These are phyloP conservation scores for Rhodeus uyekii DNA, from an alignment of 2,797 vertebrate genomes.

Conservation along the genomic window DNA sequence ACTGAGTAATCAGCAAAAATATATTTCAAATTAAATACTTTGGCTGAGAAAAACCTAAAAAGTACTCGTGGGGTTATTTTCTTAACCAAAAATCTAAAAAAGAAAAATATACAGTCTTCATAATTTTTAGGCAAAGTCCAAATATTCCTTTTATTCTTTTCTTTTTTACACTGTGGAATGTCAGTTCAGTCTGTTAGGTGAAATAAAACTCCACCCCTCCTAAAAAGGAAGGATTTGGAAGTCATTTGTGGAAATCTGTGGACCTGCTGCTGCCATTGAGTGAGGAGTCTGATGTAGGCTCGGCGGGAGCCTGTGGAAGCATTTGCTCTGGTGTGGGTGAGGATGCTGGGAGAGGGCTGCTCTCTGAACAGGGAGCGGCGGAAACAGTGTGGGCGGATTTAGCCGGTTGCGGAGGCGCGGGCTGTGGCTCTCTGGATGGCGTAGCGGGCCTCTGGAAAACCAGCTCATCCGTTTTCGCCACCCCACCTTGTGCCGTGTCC, in stretches of 20 bases:
- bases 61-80: conserved; percentile 49
- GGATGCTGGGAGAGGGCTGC: conserved; percentile 20
- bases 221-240: conserved; percentile 19
- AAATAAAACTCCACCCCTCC: conserved; percentile 28
- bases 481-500: conserved; percentile 74
- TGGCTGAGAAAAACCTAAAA: conserved; percentile 57
- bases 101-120: conserved; percentile 56
- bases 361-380: conserved; percentile 32
- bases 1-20: conserved; percentile 50
- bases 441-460: conserved; percentile 70
- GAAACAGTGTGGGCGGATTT: conserved; percentile 60
- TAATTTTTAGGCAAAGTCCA: conserved; percentile 57
- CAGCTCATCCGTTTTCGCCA: conserved; percentile 69
- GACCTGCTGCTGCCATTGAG: conserved; percentile 36
- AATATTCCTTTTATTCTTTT: conserved; percentile 52
- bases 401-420: conserved; percentile 63
- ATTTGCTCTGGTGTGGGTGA: conserved; percentile 52
- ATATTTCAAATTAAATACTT: conserved; percentile 59
- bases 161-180: conserved; percentile 60
- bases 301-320: conserved; percentile 55
- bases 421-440: conserved; percentile 65
- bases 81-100: conserved; percentile 52
- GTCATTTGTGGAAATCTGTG: conserved; percentile 61
- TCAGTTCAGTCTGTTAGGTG: conserved; percentile 56
- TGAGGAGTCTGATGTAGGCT: conserved; percentile 30